A percentile compares a stretch with the other conserved stretches of the same genome.
These are phyloP conservation scores for Trinorchestia longiramus DNA, from an alignment of 1,140 invertebrate genomes.

Conservation along the genomic window DNA sequence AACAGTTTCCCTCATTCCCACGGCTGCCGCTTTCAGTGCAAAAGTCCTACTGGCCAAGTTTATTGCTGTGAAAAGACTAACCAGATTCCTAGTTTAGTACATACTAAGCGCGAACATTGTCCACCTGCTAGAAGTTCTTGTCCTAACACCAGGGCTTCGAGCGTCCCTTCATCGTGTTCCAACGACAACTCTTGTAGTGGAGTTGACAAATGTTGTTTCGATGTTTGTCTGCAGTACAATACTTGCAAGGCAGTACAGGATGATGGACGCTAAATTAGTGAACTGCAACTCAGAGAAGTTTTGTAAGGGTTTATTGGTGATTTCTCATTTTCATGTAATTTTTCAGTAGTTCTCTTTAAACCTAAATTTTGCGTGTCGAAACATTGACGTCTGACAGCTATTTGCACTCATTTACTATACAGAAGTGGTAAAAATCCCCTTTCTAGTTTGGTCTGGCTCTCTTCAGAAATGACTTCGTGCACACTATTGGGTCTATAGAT, in stretches of 20 bases:
- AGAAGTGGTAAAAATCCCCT: no score
- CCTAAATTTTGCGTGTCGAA: no score
- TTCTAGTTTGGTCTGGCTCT: no score
- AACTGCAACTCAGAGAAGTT: no score
- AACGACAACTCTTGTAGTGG: conserved; percentile 57
- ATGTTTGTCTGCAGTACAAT: conserved; percentile 24
- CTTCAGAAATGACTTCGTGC: no score
- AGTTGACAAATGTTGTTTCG: conserved; percentile 56
- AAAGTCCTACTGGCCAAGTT: conserved; percentile 18
- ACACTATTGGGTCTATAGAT: no score
- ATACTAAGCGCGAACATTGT: conserved; percentile 54
- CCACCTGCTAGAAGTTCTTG: conserved; percentile 56
- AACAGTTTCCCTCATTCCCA: conserved; percentile 22
- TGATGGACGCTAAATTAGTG: not conserved
- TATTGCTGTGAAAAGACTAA: conserved; percentile 56
- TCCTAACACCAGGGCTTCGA: conserved; percentile 37
- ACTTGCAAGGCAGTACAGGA: not conserved
- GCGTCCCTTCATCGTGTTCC: conserved; percentile 52
- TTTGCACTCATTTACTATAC: no score
- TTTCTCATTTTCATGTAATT: no score
- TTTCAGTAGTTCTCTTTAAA: no score
- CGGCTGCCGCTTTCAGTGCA: conserved; percentile 58
- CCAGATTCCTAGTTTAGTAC: not conserved
- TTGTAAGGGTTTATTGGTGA: no score
- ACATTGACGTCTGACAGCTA: no score